Conservation (phyloP, 1,140 invertebrate genomes). For the Atta cephalotes region DNA sequence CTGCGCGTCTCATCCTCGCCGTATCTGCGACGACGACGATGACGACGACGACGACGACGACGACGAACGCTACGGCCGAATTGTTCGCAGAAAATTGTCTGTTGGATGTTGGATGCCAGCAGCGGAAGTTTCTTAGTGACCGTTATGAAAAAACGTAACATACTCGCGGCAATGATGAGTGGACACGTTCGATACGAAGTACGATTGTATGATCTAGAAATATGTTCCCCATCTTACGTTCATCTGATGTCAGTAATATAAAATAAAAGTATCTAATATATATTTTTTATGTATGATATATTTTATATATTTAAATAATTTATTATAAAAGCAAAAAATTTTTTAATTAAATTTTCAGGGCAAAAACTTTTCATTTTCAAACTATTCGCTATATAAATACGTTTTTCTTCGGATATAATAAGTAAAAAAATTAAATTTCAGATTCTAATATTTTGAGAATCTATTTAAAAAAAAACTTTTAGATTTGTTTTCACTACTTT, state of each 20-base stretch:
- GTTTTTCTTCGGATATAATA: too few relatives aligned
- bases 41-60: slow-evolving; percentile 9
- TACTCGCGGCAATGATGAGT: slow-evolving; percentile 49
- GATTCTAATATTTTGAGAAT: too few relatives aligned
- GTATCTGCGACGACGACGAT: slow-evolving; percentile 28
- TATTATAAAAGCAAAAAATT: background rate
- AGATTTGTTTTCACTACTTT: too few relatives aligned
- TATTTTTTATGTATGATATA: background rate
- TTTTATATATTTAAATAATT: background rate
- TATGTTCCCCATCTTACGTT: slow-evolving; percentile 17
- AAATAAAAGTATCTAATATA: background rate
- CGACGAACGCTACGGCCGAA: slow-evolving; percentile 37
- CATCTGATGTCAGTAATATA: slow-evolving; percentile 22
- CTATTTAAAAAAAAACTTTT: too few relatives aligned
- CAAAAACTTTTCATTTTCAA: too few relatives aligned
- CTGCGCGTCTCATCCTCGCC: slow-evolving; percentile 60
- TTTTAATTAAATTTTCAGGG: too few relatives aligned
- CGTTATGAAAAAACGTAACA: slow-evolving; percentile 54
- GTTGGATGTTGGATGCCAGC: slow-evolving; percentile 52
- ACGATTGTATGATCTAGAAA: slow-evolving; percentile 44
- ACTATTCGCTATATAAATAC: too few relatives aligned
- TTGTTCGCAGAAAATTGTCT: slow-evolving; percentile 63
- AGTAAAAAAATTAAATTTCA: too few relatives aligned
- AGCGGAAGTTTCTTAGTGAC: slow-evolving; percentile 50
- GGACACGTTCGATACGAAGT: slow-evolving; percentile 40